A percentile compares a stretch with the other conserved stretches of the same genome.
phyloP scores from a whole-genome alignment of 92 coral and sea anemone species.

The Meandrina meandrites region DNA sequence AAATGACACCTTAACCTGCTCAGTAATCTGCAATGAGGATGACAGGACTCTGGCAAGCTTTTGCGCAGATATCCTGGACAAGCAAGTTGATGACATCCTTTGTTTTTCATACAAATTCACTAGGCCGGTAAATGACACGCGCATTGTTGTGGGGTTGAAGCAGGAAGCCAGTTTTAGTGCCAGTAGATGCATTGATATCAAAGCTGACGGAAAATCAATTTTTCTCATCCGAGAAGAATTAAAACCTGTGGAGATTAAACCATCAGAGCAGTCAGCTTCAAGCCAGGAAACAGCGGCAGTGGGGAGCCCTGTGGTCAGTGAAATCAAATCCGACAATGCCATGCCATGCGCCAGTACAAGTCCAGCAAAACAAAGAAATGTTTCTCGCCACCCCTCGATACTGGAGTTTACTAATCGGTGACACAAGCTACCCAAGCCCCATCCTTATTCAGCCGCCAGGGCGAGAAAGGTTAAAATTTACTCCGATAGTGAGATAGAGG shows the following conservation, averaged over 20 bases:
- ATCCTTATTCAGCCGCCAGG: slow-evolving; percentile 29
- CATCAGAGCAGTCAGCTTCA: background rate
- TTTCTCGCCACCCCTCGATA: background rate
- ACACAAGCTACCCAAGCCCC: background rate
- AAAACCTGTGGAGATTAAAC: background rate
- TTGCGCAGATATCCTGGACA: background rate
- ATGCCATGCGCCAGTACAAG: background rate
- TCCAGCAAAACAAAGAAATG: background rate
- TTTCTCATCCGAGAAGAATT: background rate
- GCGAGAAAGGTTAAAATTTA: slow-evolving; percentile 40
- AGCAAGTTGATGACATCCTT: slow-evolving; percentile 32
- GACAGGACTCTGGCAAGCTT: background rate
- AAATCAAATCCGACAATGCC: too few relatives aligned
- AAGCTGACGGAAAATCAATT: background rate
- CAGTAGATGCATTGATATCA: background rate
- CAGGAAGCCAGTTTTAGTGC: slow-evolving; percentile 2
- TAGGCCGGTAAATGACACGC: slow-evolving; percentile 3
- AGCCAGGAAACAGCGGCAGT: background rate
- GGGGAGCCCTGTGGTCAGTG: background rate
- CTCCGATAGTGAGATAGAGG: slow-evolving; percentile 21
- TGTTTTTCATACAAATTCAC: slow-evolving; percentile 37
- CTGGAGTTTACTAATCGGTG: background rate
- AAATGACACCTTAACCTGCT: slow-evolving; percentile 7
- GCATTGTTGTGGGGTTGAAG: slow-evolving; percentile 26
- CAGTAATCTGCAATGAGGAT: slow-evolving; percentile 1